Conservation (phyloP, 92 coral and sea anemone species). For the Palythoa caribaeorum region DNA sequence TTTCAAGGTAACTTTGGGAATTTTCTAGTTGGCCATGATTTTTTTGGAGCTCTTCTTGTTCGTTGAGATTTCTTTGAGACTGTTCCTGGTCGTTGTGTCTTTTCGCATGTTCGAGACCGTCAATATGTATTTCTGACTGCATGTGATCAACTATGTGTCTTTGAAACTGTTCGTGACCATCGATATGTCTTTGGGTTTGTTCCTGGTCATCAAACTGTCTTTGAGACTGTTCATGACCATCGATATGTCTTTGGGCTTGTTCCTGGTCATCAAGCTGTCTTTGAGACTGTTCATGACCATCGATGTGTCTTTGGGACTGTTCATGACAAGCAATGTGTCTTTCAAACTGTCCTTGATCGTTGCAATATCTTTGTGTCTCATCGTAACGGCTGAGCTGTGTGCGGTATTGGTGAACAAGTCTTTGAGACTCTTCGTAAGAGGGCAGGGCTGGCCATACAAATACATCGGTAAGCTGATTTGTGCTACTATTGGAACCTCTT, state of each 20-base stretch:
- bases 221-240: neutral
- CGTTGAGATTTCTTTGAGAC: neutral
- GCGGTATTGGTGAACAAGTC: neutral
- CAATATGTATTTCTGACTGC: neutral
- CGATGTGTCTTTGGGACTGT: neutral
- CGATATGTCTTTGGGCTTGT: neutral
- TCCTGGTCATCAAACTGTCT: neutral
- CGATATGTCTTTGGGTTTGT: neutral
- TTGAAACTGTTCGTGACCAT: neutral
- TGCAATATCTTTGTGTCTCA: neutral
- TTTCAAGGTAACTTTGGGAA: no score
- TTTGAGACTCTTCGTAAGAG: slow-evolving; percentile 17
- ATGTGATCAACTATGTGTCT: neutral
- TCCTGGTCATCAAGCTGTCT: neutral
- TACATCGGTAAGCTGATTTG: neutral
- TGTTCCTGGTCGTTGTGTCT: neutral
- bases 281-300: neutral
- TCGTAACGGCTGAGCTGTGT: neutral
- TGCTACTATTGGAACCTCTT: neutral
- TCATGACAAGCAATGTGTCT: neutral
- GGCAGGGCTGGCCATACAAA: slow-evolving; percentile 30
- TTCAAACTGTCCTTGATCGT: neutral
- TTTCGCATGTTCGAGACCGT: neutral
- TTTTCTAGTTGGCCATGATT: no score
- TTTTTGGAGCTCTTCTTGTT: no score